A percentile compares a stretch with the other conserved stretches of the same genome.
These are phyloP conservation scores for Apodemus sylvaticus DNA, from an alignment of 2,113 vertebrate species.

Conservation along the genomic window DNA sequence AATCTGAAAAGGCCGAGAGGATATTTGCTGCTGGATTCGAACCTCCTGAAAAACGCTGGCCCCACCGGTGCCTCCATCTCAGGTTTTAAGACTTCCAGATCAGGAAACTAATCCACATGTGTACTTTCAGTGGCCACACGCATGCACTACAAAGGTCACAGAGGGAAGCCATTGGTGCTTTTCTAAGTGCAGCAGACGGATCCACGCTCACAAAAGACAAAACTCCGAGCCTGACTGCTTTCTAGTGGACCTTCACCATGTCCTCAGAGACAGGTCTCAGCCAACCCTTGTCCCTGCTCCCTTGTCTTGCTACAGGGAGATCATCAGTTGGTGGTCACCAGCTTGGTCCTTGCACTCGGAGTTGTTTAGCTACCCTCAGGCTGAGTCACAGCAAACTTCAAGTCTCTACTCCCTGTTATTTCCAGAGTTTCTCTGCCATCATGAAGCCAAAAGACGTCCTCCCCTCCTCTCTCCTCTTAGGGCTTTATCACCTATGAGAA, in stretches of 20 bases:
- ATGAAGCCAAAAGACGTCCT: not conserved
- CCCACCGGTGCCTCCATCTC: not conserved
- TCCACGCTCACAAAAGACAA: not conserved
- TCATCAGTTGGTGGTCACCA: not conserved
- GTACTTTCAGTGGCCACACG: not conserved
- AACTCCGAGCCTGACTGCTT: not conserved
- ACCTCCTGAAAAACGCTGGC: not conserved
- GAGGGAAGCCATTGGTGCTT: not conserved
- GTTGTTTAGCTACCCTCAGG: not conserved
- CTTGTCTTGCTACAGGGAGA: not conserved
- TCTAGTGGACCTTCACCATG: not conserved
- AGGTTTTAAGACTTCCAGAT: not conserved
- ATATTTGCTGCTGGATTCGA: not conserved
- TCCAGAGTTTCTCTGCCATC: not conserved
- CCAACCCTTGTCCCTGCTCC: not conserved
- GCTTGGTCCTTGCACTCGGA: not conserved
- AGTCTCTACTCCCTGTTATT: conserved; percentile 14
- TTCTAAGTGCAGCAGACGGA: not conserved
- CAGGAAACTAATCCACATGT: not conserved
- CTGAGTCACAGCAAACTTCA: not conserved
- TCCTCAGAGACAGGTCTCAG: not conserved
- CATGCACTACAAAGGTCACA: not conserved
- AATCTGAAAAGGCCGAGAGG: conserved; percentile 11
- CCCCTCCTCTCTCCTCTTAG: not conserved
- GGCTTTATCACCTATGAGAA: not conserved